Evolutionary conservation across 2,888 invertebrate genomes (phyloP).

Genomic region (Napeogenes inachia): DNA sequence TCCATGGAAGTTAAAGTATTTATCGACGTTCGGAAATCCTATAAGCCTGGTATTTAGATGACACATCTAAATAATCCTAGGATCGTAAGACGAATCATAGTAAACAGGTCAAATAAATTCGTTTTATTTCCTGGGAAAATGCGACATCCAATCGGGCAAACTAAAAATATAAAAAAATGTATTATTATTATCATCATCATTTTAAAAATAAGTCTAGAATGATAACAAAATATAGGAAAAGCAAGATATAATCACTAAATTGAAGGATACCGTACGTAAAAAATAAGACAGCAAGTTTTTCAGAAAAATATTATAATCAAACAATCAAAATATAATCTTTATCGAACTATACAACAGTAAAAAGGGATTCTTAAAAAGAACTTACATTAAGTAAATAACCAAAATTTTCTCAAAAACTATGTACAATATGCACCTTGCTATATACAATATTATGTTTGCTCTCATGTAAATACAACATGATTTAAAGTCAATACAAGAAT

Average conservation of each 20-base stretch:
- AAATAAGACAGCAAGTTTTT: slow-evolving; percentile 41
- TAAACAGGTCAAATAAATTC: too few species aligned
- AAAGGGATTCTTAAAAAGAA: slow-evolving; percentile 53
- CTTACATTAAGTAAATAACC: slow-evolving; percentile 51
- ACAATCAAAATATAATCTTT: slow-evolving; percentile 74
- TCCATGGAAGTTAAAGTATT: too few species aligned
- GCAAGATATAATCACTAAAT: not conserved
- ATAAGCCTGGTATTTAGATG: too few species aligned
- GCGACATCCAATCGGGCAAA: too few species aligned
- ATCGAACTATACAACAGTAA: slow-evolving; percentile 75
- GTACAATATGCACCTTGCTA: slow-evolving; percentile 44
- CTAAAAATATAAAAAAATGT: too few species aligned
- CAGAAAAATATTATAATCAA: slow-evolving; percentile 72
- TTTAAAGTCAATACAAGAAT: slow-evolving; percentile 24
- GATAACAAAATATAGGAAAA: not conserved
- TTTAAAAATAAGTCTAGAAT: not conserved
- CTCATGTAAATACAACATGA: slow-evolving; percentile 17
- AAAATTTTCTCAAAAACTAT: slow-evolving; percentile 51
- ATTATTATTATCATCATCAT: too few species aligned
- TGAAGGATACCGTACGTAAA: not conserved
- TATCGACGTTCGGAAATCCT: too few species aligned
- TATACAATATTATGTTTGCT: slow-evolving; percentile 39
- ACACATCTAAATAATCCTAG: too few species aligned
- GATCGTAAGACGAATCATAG: too few species aligned
- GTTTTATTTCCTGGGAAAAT: too few species aligned